These are phyloP conservation scores for Trypoxylon attenuatum DNA, from an alignment of 2,888 invertebrate species.

Conservation along the genomic window DNA sequence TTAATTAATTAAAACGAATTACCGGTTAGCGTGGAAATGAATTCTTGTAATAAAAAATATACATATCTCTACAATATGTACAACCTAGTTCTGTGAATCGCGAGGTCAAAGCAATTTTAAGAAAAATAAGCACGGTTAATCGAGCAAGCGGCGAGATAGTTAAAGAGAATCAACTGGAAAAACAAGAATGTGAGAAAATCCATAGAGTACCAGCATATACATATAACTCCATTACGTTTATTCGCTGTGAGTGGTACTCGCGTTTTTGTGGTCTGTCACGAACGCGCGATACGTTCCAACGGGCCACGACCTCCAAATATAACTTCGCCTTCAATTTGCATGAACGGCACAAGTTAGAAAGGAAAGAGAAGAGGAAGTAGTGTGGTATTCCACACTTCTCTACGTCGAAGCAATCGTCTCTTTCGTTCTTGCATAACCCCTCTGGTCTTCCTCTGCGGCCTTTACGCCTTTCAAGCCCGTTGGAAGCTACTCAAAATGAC, in stretches of 20 bases:
- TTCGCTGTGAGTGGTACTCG: constrained; percentile 39
- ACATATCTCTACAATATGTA: no score
- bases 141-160: no score
- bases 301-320: constrained; percentile 36
- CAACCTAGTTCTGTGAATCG: no score
- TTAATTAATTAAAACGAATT: no score
- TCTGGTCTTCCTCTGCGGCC: constrained; percentile 4
- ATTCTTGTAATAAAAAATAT: no score
- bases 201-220: no score
- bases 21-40: no score
- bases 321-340: constrained; percentile 47
- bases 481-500: constrained; percentile 60
- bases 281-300: constrained; percentile 56
- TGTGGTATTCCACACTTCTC: constrained; percentile 3
- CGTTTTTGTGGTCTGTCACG: constrained; percentile 52
- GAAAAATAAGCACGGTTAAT: no score
- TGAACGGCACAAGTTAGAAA: constrained; percentile 45
- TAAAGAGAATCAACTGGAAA: no score
- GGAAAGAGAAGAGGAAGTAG: constrained; percentile 22
- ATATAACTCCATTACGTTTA: constrained; percentile 48
- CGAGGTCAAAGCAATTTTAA: no score
- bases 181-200: no score
- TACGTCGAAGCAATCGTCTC: constrained; percentile 12
- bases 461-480: constrained; percentile 37
- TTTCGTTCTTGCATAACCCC: not conserved